Evolutionary conservation across 1,140 invertebrate genomes (phyloP).

Genomic region (Conus ventricosus): DNA sequence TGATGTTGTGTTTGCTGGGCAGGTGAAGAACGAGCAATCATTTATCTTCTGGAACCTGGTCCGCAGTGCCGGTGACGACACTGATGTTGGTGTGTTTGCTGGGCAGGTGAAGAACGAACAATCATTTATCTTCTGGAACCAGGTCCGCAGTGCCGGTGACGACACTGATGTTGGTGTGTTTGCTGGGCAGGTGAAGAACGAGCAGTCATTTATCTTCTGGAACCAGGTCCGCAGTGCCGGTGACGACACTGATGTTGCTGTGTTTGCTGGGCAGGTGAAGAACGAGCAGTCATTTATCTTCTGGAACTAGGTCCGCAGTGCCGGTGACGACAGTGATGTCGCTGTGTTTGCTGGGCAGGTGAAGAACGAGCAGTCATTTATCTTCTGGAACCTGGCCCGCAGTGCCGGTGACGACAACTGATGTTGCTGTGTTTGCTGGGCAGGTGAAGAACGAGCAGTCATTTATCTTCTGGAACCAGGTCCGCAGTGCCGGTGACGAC

Average conservation of each 20-base stretch:
- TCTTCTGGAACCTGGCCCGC: no score
- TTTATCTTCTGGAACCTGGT: no score
- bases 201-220: background rate
- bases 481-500: background rate
- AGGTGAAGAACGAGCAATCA: slow-evolving; percentile 45
- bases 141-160: background rate
- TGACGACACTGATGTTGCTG: background rate
- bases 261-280: slow-evolving; percentile 26
- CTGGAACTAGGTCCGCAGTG: no score
- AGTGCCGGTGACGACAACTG: background rate
- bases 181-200: slow-evolving; percentile 34
- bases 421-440: background rate
- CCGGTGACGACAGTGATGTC: background rate
- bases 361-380: slow-evolving; percentile 33
- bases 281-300: slow-evolving; percentile 13
- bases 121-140: no score
- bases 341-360: slow-evolving; percentile 19
- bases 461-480: no score
- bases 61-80: background rate
- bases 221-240: background rate
- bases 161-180: background rate
- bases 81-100: background rate
- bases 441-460: slow-evolving; percentile 4
- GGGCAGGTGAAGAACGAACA: slow-evolving; percentile 36
- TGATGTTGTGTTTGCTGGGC: background rate